phyloP scores from a whole-genome alignment of 2,113 vertebrate species.

The Numenius arquata region DNA sequence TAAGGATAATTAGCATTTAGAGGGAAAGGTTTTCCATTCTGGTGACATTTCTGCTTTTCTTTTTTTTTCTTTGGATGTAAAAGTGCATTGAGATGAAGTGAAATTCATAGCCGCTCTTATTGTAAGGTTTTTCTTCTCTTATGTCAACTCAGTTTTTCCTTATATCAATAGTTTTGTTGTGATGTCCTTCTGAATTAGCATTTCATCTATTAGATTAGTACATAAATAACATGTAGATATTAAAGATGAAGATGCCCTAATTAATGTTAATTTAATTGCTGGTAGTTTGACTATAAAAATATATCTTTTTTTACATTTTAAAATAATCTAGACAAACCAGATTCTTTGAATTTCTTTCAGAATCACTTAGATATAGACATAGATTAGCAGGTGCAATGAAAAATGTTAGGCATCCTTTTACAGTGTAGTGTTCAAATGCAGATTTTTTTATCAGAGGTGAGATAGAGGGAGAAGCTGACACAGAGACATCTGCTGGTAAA shows the following conservation, averaged over 20 bases:
- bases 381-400: neutral
- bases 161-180: neutral
- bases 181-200: neutral
- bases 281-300: neutral
- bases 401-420: neutral
- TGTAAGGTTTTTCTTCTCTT: neutral
- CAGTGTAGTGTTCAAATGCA: neutral
- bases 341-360: neutral
- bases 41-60: neutral
- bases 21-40: neutral
- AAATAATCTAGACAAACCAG: neutral
- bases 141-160: neutral
- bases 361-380: neutral
- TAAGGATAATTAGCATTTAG: neutral
- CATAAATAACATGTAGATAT: neutral
- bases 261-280: neutral
- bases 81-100: neutral
- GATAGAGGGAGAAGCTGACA: neutral
- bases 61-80: neutral
- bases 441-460: neutral
- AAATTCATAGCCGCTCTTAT: neutral
- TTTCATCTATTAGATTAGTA: neutral
- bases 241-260: neutral
- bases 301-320: neutral
- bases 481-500: slow-evolving; percentile 48